These are phyloP conservation scores for Cetonia aurata DNA, from an alignment of 2,888 invertebrate species.

Conservation along the genomic window DNA sequence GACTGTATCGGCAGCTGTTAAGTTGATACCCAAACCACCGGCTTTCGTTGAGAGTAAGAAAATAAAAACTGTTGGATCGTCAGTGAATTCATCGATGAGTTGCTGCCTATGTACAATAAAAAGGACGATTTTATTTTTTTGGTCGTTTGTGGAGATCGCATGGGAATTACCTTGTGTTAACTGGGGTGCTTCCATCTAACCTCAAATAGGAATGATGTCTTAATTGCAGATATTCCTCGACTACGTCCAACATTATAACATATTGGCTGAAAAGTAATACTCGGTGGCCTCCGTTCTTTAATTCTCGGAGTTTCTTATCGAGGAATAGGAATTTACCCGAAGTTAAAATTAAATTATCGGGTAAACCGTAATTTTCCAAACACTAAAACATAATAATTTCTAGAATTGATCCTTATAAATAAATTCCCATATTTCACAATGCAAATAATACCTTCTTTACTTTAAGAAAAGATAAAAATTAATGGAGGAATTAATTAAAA, in stretches of 20 bases:
- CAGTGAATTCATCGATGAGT: slow-evolving; percentile 90
- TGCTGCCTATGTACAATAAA: slow-evolving; percentile 78
- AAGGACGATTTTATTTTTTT: neutral
- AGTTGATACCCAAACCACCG: slow-evolving; percentile 95
- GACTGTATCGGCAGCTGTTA: slow-evolving; percentile 95
- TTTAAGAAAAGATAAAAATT: too few relatives aligned
- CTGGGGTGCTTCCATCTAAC: slow-evolving; percentile 92
- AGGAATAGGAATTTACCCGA: slow-evolving; percentile 91
- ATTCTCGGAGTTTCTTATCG: slow-evolving; percentile 80
- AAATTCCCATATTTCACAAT: too few relatives aligned
- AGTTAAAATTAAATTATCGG: slow-evolving; percentile 78
- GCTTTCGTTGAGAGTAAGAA: slow-evolving; percentile 94
- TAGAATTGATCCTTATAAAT: too few relatives aligned
- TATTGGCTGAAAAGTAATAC: slow-evolving; percentile 97
- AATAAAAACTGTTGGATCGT: slow-evolving; percentile 83
- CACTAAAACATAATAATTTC: slow-evolving; percentile 66
- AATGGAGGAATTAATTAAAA: neutral
- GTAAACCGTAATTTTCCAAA: slow-evolving; percentile 73
- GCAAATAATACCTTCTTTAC: too few relatives aligned
- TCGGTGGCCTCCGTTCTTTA: slow-evolving; percentile 82
- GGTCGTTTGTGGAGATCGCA: neutral
- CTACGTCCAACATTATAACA: slow-evolving; percentile 92
- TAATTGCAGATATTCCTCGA: slow-evolving; percentile 88
- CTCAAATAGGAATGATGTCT: slow-evolving; percentile 81
- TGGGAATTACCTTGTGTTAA: slow-evolving; percentile 74